phyloP scores from a whole-genome alignment of 2,888 invertebrate genomes.

The Tenthredo amoena region DNA sequence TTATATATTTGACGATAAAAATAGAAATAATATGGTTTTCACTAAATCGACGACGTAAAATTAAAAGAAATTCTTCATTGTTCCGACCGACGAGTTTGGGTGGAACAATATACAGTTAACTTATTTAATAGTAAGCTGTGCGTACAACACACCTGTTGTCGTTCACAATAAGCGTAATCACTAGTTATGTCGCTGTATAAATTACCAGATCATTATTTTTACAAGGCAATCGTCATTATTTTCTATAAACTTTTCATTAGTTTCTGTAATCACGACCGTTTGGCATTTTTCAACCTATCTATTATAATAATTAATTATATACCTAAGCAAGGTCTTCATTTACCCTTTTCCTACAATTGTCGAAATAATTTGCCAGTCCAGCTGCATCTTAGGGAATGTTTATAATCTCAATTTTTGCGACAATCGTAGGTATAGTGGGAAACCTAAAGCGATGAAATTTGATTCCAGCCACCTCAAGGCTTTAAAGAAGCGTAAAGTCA shows the following conservation, averaged over 20 bases:
- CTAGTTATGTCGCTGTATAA: neutral
- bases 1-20: no score
- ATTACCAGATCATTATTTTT: neutral
- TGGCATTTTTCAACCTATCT: neutral
- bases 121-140: neutral
- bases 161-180: neutral
- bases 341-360: neutral
- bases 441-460: neutral
- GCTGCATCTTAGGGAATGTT: slow-evolving; percentile 1
- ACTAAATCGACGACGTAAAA: no score
- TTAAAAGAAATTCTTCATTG: no score
- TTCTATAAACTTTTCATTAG: neutral
- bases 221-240: slow-evolving; percentile 4
- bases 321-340: neutral
- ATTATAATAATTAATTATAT: neutral
- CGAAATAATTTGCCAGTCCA: neutral
- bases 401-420: neutral
- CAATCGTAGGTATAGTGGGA: neutral
- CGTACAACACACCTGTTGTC: slow-evolving; percentile 14
- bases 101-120: no score
- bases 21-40: no score
- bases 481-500: neutral
- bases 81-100: no score
- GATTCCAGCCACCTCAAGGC: neutral
- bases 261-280: neutral